phyloP scores from a whole-genome alignment of 2,888 invertebrate species.

The Cephus pygmeus region DNA sequence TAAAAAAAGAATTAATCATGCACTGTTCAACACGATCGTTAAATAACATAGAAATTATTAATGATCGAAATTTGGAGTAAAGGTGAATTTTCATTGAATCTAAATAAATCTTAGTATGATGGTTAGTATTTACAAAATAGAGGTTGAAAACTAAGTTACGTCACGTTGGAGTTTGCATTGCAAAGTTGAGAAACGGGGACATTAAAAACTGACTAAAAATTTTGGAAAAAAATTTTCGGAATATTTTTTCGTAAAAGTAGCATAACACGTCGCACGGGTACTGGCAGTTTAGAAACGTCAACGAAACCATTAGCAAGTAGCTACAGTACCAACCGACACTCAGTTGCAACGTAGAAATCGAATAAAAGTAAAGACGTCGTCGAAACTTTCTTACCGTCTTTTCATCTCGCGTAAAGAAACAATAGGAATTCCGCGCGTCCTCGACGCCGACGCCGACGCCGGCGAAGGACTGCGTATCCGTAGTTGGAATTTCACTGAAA shows the following conservation, averaged over 20 bases:
- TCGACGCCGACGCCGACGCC: slow-evolving; percentile 8
- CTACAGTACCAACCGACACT: not conserved
- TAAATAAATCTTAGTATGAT: no score
- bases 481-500: slow-evolving; percentile 34
- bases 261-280: not conserved
- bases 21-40: no score
- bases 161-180: no score
- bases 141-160: no score
- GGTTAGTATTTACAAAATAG: no score
- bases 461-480: slow-evolving; percentile 13
- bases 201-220: not conserved
- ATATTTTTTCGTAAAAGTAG: not conserved
- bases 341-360: not conserved
- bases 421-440: slow-evolving; percentile 35
- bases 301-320: not conserved
- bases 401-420: slow-evolving; percentile 32
- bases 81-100: no score
- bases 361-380: slow-evolving; percentile 16
- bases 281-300: not conserved
- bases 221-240: not conserved
- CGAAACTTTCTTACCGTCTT: slow-evolving; percentile 8
- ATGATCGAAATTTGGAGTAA: no score
- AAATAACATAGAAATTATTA: no score
- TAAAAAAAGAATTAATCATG: no score
- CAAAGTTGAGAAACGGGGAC: no score